phyloP scores from a whole-genome alignment of 2,888 invertebrate species.

The Drosophila hamatofila region DNA sequence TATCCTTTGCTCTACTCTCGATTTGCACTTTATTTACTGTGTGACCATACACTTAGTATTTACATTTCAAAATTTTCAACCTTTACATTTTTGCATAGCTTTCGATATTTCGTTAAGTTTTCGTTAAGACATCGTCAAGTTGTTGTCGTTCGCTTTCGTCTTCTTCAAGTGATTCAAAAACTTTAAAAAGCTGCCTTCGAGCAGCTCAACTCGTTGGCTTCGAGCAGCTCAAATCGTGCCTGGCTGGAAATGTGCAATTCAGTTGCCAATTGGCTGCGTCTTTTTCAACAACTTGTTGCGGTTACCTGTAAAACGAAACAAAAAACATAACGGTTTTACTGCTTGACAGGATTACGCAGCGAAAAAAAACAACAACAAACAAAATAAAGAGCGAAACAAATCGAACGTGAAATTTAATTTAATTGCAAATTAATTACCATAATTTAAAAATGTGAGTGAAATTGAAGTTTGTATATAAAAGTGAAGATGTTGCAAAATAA shows the following conservation, averaged over 20 bases:
- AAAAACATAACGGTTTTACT: conserved; percentile 9
- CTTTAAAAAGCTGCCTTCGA: conserved; percentile 60
- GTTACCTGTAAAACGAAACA: neutral
- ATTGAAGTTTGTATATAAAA: conserved; percentile 2
- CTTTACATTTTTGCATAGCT: conserved; percentile 34
- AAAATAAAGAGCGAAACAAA: neutral
- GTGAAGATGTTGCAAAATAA: neutral
- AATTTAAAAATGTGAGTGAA: conserved; percentile 48
- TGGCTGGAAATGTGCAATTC: conserved; percentile 44
- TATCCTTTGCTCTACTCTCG: neutral
- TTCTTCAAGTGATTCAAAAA: conserved; percentile 49
- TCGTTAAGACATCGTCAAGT: conserved; percentile 57
- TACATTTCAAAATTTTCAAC: too few relatives aligned
- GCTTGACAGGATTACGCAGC: conserved; percentile 28
- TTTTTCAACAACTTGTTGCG: conserved; percentile 70
- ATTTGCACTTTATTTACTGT: neutral
- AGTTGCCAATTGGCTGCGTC: conserved; percentile 77
- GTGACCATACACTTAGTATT: neutral
- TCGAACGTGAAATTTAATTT: conserved; percentile 3
- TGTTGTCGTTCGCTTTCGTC: conserved; percentile 17
- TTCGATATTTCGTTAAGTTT: conserved; percentile 39
- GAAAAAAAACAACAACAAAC: neutral
- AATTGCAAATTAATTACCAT: neutral
- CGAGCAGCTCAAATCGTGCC: conserved; percentile 22
- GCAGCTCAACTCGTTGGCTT: conserved; percentile 30